These are phyloP conservation scores for Phaenicophaeus curvirostris DNA, from an alignment of 2,797 vertebrate species.

Conservation along the genomic window DNA sequence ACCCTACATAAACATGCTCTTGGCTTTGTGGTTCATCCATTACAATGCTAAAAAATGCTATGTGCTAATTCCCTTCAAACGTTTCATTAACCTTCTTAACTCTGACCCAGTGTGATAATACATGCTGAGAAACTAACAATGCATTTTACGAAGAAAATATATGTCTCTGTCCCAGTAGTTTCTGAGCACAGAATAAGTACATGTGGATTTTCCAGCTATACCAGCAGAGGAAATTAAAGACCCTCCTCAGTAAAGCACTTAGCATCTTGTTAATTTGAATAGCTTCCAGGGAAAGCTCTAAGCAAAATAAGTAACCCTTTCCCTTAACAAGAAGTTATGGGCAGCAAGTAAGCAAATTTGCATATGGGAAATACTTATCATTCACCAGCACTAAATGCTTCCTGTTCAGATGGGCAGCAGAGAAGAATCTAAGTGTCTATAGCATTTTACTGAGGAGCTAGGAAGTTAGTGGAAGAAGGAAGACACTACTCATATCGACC, in stretches of 20 bases:
- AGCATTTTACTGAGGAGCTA: background rate
- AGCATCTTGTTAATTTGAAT: constrained; percentile 43
- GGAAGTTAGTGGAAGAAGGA: constrained; percentile 6
- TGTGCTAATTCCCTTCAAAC: constrained; percentile 3
- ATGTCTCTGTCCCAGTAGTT: background rate
- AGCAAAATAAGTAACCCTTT: constrained; percentile 41
- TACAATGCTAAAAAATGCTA: background rate
- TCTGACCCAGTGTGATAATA: background rate
- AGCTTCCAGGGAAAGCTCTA: constrained; percentile 13
- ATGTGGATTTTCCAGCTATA: constrained; percentile 51
- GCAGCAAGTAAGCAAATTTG: constrained; percentile 41
- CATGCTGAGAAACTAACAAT: background rate
- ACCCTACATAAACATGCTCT: background rate
- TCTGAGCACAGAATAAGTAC: constrained; percentile 5
- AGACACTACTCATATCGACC: background rate
- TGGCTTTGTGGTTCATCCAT: background rate
- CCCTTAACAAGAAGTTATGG: background rate
- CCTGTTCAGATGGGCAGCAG: background rate
- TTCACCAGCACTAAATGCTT: constrained; percentile 18
- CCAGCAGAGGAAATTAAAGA: constrained; percentile 48
- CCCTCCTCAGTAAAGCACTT: constrained; percentile 28
- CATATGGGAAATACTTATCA: constrained; percentile 28
- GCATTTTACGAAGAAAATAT: constrained; percentile 32
- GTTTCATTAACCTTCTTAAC: constrained; percentile 47
- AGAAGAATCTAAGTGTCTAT: background rate